phyloP scores from a whole-genome alignment of 1,140 invertebrate species.

The Ericerus pela region DNA sequence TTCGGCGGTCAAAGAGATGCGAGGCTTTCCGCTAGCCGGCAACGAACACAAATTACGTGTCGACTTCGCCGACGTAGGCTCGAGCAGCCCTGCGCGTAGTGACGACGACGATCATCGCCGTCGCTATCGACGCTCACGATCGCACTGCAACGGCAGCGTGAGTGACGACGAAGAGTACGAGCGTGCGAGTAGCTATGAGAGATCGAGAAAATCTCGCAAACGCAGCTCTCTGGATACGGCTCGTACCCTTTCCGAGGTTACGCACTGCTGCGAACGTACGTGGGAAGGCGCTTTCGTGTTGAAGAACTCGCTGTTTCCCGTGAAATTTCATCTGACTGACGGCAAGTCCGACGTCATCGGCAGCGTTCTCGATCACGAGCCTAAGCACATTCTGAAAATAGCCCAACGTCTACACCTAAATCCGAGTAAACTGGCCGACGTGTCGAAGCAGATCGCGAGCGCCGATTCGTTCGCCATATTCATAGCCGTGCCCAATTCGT shows the following conservation, averaged over 20 bases:
- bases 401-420: slow-evolving; percentile 86
- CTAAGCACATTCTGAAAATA: slow-evolving; percentile 76
- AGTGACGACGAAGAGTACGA: neutral
- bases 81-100: slow-evolving; percentile 39
- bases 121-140: neutral
- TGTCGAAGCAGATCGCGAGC: slow-evolving; percentile 76
- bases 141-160: neutral
- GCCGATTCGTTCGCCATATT: slow-evolving; percentile 79
- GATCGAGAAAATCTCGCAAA: neutral
- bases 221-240: slow-evolving; percentile 28
- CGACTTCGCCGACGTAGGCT: slow-evolving; percentile 78
- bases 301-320: slow-evolving; percentile 88
- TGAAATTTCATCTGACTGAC: slow-evolving; percentile 85
- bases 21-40: slow-evolving; percentile 82
- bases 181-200: neutral
- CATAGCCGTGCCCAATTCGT: slow-evolving; percentile 61
- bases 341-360: slow-evolving; percentile 90
- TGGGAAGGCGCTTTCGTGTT: slow-evolving; percentile 90
- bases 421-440: slow-evolving; percentile 87
- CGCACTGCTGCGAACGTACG: slow-evolving; percentile 63
- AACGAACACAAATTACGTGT: slow-evolving; percentile 71
- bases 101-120: slow-evolving; percentile 19
- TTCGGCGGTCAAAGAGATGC: slow-evolving; percentile 90
- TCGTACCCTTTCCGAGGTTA: slow-evolving; percentile 60
- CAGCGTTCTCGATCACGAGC: slow-evolving; percentile 78